Percentiles rank a stretch among this genome's conserved stretches.
These are phyloP conservation scores for Omphaloscelis lunosa DNA, from an alignment of 2,888 invertebrate genomes.

Conservation along the genomic window DNA sequence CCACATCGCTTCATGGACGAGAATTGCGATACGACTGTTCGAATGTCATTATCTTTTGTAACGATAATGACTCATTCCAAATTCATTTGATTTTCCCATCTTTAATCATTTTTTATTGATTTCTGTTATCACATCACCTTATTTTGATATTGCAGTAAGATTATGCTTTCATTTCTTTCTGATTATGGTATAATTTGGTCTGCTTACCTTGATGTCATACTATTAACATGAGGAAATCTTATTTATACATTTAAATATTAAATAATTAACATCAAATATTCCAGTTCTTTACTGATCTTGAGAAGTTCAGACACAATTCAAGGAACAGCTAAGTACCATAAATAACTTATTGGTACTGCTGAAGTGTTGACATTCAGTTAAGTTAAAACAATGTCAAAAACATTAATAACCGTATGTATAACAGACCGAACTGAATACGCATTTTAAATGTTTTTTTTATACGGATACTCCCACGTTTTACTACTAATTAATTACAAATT, in stretches of 20 bases:
- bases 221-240: constrained; percentile 19
- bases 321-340: constrained; percentile 18
- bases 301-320: constrained; percentile 47
- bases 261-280: constrained; percentile 25
- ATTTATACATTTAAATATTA: too few species aligned
- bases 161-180: constrained; percentile 7
- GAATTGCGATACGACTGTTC: constrained; percentile 50
- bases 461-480: not conserved
- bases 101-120: constrained; percentile 21
- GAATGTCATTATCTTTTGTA: constrained; percentile 51
- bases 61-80: constrained; percentile 37
- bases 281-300: constrained; percentile 46
- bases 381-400: constrained; percentile 9
- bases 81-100: constrained; percentile 15
- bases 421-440: not conserved
- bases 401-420: not conserved
- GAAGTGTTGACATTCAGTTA: constrained; percentile 7
- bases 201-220: not conserved
- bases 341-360: constrained; percentile 6
- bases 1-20: constrained; percentile 61
- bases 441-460: not conserved
- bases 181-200: not conserved
- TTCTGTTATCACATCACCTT: constrained; percentile 16
- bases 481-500: not conserved
- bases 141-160: constrained; percentile 21